phyloP scores from a whole-genome alignment of 2,797 vertebrate species.

The Chromis chromis region DNA sequence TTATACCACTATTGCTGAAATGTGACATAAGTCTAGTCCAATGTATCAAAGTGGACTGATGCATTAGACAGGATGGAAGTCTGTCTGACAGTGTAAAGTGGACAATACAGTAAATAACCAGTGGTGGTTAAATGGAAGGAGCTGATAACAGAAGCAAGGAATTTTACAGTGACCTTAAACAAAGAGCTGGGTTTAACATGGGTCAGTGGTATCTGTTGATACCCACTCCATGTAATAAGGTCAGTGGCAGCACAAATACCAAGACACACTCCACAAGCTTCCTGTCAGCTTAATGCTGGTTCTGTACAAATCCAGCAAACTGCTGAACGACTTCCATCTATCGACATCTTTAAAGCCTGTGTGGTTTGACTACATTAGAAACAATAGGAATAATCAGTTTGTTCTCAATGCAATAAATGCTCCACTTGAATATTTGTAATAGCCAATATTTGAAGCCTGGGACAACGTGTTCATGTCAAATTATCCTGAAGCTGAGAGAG shows the following conservation, averaged over 20 bases:
- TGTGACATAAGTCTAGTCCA: neutral
- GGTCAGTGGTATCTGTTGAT: no score
- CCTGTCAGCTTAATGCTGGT: neutral
- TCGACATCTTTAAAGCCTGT: neutral
- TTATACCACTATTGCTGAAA: neutral
- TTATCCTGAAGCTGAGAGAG: slow-evolving; percentile 23
- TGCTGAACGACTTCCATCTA: neutral
- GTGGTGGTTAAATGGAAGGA: no score
- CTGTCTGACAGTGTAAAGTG: no score
- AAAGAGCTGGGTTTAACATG: neutral
- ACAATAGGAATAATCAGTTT: neutral
- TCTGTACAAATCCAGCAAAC: no score
- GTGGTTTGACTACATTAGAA: neutral
- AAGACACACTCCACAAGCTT: neutral
- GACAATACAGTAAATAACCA: no score
- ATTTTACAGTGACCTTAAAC: no score
- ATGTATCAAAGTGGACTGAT: no score
- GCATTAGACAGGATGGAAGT: no score
- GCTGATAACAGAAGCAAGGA: no score
- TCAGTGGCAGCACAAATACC: neutral
- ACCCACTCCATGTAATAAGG: neutral
- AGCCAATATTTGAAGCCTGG: neutral
- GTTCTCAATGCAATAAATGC: neutral
- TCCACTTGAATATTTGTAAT: neutral
- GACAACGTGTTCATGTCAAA: slow-evolving; percentile 1